phyloP scores from a whole-genome alignment of 2,888 invertebrate genomes.

The Drosophila testacea region DNA sequence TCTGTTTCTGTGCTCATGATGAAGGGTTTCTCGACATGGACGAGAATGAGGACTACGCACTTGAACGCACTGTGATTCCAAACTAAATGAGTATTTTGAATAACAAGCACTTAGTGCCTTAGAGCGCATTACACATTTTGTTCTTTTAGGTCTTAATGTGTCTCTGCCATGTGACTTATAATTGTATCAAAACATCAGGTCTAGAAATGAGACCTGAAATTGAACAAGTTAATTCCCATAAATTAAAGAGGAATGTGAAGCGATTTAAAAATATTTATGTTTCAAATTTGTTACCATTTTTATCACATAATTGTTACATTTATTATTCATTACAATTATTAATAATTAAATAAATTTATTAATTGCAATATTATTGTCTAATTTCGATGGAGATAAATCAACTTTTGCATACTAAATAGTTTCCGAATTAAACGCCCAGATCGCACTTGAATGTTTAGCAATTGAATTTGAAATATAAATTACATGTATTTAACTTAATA shows the following conservation, averaged over 20 bases:
- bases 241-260: neutral
- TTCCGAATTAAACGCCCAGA: neutral
- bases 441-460: neutral
- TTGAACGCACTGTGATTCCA: slow-evolving; percentile 47
- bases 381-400: neutral
- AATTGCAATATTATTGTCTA: neutral
- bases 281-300: neutral
- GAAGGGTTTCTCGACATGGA: neutral
- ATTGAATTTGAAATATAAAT: neutral
- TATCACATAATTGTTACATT: neutral
- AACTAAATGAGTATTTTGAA: slow-evolving; percentile 62
- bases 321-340: slow-evolving; percentile 11
- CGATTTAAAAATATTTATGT: slow-evolving; percentile 2
- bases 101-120: slow-evolving; percentile 53
- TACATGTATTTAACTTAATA: neutral
- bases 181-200: neutral
- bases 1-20: no score
- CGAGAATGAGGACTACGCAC: slow-evolving; percentile 34
- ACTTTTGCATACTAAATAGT: neutral
- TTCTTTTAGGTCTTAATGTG: slow-evolving; percentile 14
- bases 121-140: slow-evolving; percentile 31
- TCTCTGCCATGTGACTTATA: neutral
- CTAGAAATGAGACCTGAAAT: neutral
- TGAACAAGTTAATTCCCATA: slow-evolving; percentile 5
- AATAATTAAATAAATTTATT: slow-evolving; percentile 9